Conservation (phyloP, 2,113 vertebrate species). For the Proteles cristata region DNA sequence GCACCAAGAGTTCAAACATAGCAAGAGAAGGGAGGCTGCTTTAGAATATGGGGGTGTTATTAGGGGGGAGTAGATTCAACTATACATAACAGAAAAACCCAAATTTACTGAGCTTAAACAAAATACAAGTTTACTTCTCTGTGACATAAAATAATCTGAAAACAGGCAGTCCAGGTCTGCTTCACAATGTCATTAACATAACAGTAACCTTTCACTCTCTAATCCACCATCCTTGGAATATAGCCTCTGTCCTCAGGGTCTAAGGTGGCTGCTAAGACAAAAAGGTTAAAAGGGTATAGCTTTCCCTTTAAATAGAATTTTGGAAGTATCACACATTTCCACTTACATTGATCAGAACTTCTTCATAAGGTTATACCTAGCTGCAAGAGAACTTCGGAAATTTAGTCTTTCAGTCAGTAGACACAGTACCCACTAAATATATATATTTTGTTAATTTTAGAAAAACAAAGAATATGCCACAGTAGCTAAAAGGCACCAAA, state of each 20-base stretch:
- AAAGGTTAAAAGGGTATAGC: not conserved
- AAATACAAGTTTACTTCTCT: slow-evolving; percentile 1
- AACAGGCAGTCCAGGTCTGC: not conserved
- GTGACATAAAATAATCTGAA: slow-evolving; percentile 29
- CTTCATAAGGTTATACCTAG: not conserved
- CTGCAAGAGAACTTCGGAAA: not conserved
- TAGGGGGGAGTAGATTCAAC: not conserved
- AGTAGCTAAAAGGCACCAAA: not conserved
- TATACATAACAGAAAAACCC: not conserved
- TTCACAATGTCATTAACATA: not conserved
- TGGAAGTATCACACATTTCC: not conserved
- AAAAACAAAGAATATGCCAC: not conserved
- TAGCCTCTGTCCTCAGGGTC: not conserved
- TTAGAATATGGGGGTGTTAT: too few species aligned
- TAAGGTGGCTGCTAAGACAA: not conserved
- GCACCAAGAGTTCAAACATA: slow-evolving; percentile 18
- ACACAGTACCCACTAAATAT: not conserved
- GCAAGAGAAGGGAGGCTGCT: not conserved
- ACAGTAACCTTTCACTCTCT: not conserved
- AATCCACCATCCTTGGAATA: not conserved
- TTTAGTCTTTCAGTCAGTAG: not conserved
- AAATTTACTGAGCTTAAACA: not conserved
- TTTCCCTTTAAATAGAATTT: not conserved
- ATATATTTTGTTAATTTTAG: not conserved
- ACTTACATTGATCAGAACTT: not conserved